Base-by-base conservation (phyloP, 1,140 invertebrate species). In the Venturia canescens region DNA sequence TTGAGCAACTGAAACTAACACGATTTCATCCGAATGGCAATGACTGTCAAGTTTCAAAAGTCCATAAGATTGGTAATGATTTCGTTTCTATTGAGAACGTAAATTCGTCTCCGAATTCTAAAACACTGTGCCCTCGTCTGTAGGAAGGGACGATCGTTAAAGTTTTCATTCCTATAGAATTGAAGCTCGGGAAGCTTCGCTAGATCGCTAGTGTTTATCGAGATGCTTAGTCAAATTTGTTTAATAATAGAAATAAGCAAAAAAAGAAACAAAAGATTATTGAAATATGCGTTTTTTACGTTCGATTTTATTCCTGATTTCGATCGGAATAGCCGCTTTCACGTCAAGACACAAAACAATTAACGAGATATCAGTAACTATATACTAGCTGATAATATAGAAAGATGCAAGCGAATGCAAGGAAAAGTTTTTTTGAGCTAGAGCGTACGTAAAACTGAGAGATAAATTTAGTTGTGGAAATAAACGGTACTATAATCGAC, bases 291-390 rank as follows among this genome's bases (percentile, higher is more conserved):
- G 29, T 69, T 31, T 69, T 26, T 69, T 74, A 18, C 38, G 48
- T 69, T 74, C 38, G 26, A 71, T 60, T 66, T 21, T 84, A 81
- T 84, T 88, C 84, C 85, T 87, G 85, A 88, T 89, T 84, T 88
- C 84, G 80, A 84, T 90, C 85, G 82, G 86, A 90, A 89, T 91
- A 90, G 89, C 90, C 89, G 90, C 90, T 90, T 89, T 88, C 89
- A 89, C 88, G 85, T 89, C 85, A 81, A 88, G 84, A 90, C 89
- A 90, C 88, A 90, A 90, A 90, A 90, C 91, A 72, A 84, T 81
- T 57, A 34, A 77, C 27, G 67, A 79, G 31, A 26, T 34, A n/a
- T 60, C 60, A 70, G 77, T 11, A 23, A 78, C 72, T 79, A n/a
- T n/a, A n/a, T n/a, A 23, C 48, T 69, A 78, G 76, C 48, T 53